These are phyloP conservation scores for Cryptotis parvus DNA, from an alignment of 2,113 vertebrate genomes.

Conservation along the genomic window DNA sequence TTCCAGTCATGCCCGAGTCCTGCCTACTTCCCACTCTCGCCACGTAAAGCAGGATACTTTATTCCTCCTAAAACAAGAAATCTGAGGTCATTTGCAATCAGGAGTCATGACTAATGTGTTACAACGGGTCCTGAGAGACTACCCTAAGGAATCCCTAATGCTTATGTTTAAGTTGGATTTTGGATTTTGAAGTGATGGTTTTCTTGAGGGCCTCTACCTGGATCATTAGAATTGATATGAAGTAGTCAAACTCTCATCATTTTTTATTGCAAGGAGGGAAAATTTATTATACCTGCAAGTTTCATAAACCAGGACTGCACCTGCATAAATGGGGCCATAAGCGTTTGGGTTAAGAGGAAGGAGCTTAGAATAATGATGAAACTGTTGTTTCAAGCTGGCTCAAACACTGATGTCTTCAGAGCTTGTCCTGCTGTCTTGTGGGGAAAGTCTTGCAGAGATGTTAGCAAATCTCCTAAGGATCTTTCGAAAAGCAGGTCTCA, in stretches of 20 bases:
- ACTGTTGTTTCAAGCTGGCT: too few species aligned
- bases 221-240: not conserved
- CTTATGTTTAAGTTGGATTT: too few species aligned
- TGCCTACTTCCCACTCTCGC: not conserved
- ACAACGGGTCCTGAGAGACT: not conserved
- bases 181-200: not conserved
- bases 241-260: not conserved
- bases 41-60: not conserved
- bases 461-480: not conserved
- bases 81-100: not conserved
- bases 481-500: not conserved
- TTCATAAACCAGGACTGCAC: not conserved
- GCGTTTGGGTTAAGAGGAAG: not conserved
- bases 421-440: not conserved
- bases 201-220: not conserved
- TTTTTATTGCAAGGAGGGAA: not conserved
- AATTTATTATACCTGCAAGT: not conserved
- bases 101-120: not conserved
- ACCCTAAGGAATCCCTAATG: not conserved
- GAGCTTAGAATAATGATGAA: not conserved
- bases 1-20: not conserved
- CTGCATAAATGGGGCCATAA: not conserved
- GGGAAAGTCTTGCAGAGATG: not conserved
- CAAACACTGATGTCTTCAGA: too few species aligned
- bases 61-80: slow-evolving; percentile 12